Base-by-base conservation (phyloP, 2,888 invertebrate species). In the Eilema depressum region DNA sequence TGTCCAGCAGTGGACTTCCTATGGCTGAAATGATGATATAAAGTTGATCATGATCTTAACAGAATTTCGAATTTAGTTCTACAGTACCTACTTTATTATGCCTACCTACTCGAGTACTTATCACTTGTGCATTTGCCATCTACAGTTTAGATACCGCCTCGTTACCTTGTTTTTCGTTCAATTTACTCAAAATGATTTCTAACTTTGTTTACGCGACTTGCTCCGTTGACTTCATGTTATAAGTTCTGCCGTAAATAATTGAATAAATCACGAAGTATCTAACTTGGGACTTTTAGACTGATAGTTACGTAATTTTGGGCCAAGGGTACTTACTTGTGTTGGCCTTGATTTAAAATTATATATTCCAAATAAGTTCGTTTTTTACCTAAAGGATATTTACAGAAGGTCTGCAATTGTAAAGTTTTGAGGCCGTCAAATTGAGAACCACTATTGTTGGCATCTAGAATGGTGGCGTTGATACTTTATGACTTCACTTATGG, bases 101-200 rank as follows among this genome's bases (percentile, higher is more conserved):
- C 28, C 12, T 41, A 71, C 28, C 12, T 41, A 71, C 73, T 75
- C 67, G 73, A 77, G 64, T 73, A 77, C 67, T 78, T 80, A 75
- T 75, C 74, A 73, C 78, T 76, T 71, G 81, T 62, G 63, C 78
- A 78, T 76, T 74, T 76, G 25, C 65, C 72, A 70, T 70, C 76
- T 74, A 78, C 74, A 66, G 74, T 73, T 70, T 70, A 78, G 72
- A 70, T 73, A 12, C 63, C 72, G 63, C 30, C 65, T 76, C 70
- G 70, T 61, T 68, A 74, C 82, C 75, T 80, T 80, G 60, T 75
- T 78, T 75, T 68, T 63, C 69, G 74, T 78, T 75, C 70, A 73
- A 80, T 78, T 76, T 74, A 20, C 68, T 64, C 63, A 70, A 78
- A 63, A 64, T 71, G 57, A 66, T 41, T 66, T 25, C 41, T 68